These are phyloP conservation scores for Phenacoccus solenopsis DNA, from an alignment of 1,140 invertebrate species.

Conservation along the genomic window DNA sequence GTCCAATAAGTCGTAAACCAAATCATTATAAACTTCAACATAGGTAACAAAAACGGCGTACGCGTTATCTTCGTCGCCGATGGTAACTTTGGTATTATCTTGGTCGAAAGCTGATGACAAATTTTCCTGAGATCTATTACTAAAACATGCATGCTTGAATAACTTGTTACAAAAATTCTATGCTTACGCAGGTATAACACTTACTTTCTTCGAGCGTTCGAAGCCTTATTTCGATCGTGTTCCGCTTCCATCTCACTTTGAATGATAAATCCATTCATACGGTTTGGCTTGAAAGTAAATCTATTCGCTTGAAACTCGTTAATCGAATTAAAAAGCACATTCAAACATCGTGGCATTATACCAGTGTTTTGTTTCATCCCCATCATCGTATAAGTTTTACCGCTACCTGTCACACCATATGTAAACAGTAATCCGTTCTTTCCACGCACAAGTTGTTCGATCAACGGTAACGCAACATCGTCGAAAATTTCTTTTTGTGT, in stretches of 20 bases:
- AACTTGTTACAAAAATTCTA: neutral
- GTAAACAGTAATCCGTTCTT: slow-evolving; percentile 87
- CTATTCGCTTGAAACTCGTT: slow-evolving; percentile 61
- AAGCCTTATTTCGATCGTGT: slow-evolving; percentile 46
- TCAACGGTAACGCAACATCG: slow-evolving; percentile 56
- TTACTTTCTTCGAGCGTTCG: neutral
- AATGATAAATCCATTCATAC: slow-evolving; percentile 85
- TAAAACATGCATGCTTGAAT: neutral
- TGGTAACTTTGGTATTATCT: slow-evolving; percentile 39
- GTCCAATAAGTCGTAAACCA: slow-evolving; percentile 90
- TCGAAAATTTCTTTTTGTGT: slow-evolving; percentile 59
- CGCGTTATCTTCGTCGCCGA: slow-evolving; percentile 63
- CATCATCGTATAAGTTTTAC: slow-evolving; percentile 92
- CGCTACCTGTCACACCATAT: slow-evolving; percentile 92
- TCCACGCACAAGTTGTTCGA: slow-evolving; percentile 63
- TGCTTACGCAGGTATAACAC: no score
- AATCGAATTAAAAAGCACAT: slow-evolving; percentile 86
- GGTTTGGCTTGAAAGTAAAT: slow-evolving; percentile 83
- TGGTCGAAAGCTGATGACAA: neutral
- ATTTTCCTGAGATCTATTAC: neutral
- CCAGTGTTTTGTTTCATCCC: slow-evolving; percentile 44
- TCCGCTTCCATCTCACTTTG: slow-evolving; percentile 77
- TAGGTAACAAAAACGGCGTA: slow-evolving; percentile 92
- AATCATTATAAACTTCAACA: slow-evolving; percentile 97
- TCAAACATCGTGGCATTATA: slow-evolving; percentile 64